Percentiles rank a stretch among this genome's conserved stretches.
These are phyloP conservation scores for Mesorhabditis sp. DNA, from an alignment of 2,888 invertebrate genomes.

Conservation along the genomic window DNA sequence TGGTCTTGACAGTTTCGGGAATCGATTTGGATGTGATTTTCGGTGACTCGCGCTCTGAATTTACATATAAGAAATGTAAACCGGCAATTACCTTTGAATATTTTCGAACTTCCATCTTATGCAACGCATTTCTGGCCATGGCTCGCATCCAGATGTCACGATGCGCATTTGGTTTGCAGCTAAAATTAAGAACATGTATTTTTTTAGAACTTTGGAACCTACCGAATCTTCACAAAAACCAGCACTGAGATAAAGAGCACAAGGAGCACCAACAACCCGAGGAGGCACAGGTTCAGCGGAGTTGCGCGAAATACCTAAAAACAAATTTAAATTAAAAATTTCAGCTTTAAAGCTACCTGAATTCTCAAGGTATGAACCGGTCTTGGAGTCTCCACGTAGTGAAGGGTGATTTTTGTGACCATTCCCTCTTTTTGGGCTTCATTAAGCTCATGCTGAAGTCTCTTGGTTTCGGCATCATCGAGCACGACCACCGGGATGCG, in stretches of 20 bases:
- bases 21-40: neutral
- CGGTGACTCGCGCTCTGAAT: neutral
- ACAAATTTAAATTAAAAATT: neutral
- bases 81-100: constrained; percentile 24
- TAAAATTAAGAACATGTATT: constrained; percentile 7
- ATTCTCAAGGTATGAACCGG: neutral
- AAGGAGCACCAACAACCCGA: constrained; percentile 30
- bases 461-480: constrained; percentile 34
- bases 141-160: constrained; percentile 40
- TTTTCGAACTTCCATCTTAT: constrained; percentile 41
- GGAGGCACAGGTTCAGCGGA: constrained; percentile 32
- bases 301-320: constrained; percentile 40
- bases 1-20: constrained; percentile 11
- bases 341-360: neutral
- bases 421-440: constrained; percentile 11
- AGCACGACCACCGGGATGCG: constrained; percentile 43
- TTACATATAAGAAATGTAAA: no score
- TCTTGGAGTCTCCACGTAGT: neutral
- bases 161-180: constrained; percentile 36
- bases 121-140: constrained; percentile 36
- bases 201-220: neutral
- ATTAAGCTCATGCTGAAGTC: constrained; percentile 23
- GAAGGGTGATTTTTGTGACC: neutral
- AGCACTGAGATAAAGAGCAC: constrained; percentile 38
- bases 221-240: constrained; percentile 37